phyloP scores from a whole-genome alignment of 2,797 vertebrate species.

The Anas bahamensis region DNA sequence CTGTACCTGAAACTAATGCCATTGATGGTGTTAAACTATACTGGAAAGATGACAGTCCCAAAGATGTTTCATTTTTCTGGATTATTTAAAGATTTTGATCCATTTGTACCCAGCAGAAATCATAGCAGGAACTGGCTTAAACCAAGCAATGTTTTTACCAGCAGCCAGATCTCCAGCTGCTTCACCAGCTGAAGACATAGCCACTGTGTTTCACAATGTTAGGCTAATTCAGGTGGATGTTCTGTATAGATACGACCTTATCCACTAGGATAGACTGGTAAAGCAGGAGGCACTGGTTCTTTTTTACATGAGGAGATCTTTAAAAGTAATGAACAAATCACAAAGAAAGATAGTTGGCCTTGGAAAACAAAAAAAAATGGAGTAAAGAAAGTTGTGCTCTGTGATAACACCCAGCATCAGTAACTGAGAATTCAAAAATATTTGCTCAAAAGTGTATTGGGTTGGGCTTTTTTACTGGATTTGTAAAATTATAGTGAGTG shows the following conservation, averaged over 20 bases:
- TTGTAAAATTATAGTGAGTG: not conserved
- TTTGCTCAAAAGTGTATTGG: not conserved
- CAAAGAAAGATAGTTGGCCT: not conserved
- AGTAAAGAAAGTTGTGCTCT: not conserved
- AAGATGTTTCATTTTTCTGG: not conserved
- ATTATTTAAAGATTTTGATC: not conserved
- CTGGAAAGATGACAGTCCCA: not conserved
- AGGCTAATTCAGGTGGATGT: not conserved
- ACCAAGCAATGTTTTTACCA: not conserved
- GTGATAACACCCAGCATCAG: not conserved
- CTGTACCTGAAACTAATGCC: not conserved
- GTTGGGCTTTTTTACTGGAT: not conserved
- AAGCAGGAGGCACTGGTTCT: not conserved
- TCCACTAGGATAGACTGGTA: fast-evolving
- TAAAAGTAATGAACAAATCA: not conserved
- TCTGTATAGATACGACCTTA: not conserved
- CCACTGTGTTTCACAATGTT: not conserved
- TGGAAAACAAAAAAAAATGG: not conserved
- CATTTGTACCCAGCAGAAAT: not conserved
- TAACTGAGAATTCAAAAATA: not conserved
- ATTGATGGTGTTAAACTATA: not conserved
- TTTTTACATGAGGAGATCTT: not conserved
- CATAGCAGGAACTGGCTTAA: not conserved
- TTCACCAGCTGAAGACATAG: not conserved
- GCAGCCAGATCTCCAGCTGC: not conserved